Percentiles rank a stretch among this genome's conserved stretches.
These are phyloP conservation scores for Orthosia gracilis DNA, from an alignment of 2,888 invertebrate species.

Conservation along the genomic window DNA sequence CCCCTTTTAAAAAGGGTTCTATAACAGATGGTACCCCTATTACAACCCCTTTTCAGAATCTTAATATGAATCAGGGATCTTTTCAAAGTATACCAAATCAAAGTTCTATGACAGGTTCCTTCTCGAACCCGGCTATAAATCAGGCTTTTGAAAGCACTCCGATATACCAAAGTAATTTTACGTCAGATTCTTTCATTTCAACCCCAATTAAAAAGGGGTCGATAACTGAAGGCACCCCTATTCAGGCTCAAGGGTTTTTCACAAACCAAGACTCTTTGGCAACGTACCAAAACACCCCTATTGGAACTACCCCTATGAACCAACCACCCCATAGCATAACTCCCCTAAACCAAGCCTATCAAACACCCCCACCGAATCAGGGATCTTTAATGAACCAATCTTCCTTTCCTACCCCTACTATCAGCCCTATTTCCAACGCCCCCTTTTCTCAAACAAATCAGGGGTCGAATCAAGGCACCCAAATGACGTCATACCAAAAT, in stretches of 20 bases:
- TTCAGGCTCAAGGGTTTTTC: constrained; percentile 35
- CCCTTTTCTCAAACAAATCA: constrained; percentile 34
- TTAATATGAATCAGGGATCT: constrained; percentile 26
- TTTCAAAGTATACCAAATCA: constrained; percentile 35
- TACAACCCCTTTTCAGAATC: constrained; percentile 24
- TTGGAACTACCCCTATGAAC: constrained; percentile 23
- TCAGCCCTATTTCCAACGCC: constrained; percentile 20
- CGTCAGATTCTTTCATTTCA: constrained; percentile 44
- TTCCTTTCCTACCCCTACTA: constrained; percentile 33
- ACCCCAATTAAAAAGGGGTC: constrained; percentile 47
- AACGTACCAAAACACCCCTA: constrained; percentile 34
- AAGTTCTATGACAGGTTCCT: constrained; percentile 28
- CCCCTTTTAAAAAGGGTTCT: constrained; percentile 43
- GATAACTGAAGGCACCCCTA: constrained; percentile 47
- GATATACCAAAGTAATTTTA: constrained; percentile 48
- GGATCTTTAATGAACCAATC: constrained; percentile 47
- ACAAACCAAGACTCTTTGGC: constrained; percentile 19
- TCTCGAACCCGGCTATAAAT: constrained; percentile 44
- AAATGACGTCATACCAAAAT: constrained; percentile 32
- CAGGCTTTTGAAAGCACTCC: constrained; percentile 42
- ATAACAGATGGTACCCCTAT: constrained; percentile 50
- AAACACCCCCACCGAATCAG: constrained; percentile 42
- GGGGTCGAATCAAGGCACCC: constrained; percentile 27
- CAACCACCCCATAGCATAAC: constrained; percentile 32
- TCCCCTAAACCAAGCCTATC: constrained; percentile 41